Evolutionary conservation across 2,113 vertebrate species (phyloP).

Genomic region (Albula goreensis): DNA sequence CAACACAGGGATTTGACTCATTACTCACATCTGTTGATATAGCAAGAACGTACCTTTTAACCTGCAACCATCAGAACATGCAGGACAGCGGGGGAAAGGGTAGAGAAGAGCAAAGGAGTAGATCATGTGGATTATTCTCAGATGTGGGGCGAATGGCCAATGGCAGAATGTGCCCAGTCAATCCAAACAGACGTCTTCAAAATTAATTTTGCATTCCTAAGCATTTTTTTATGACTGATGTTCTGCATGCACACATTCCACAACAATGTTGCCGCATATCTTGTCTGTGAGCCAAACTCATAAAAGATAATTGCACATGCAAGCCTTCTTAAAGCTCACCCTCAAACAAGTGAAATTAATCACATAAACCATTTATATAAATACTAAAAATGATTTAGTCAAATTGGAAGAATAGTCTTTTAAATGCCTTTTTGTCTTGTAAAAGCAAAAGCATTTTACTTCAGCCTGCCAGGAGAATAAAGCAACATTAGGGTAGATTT

Average conservation of each 20-base stretch:
- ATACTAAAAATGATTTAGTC: slow-evolving; percentile 52
- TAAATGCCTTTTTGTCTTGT: slow-evolving; percentile 42
- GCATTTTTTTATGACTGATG: slow-evolving; percentile 33
- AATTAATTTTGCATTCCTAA: slow-evolving; percentile 19
- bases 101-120: not conserved
- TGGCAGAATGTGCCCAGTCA: not conserved
- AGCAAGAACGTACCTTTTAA: no score
- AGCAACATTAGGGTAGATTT: no score
- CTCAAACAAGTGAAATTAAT: slow-evolving; percentile 56
- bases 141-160: not conserved
- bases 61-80: no score
- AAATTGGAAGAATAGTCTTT: slow-evolving; percentile 51
- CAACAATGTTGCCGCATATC: slow-evolving; percentile 23
- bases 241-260: not conserved
- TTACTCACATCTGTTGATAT: no score
- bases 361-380: slow-evolving; percentile 40
- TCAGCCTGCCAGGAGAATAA: slow-evolving; percentile 49
- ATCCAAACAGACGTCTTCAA: not conserved
- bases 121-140: not conserved
- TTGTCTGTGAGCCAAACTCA: slow-evolving; percentile 30
- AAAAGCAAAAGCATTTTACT: slow-evolving; percentile 52
- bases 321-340: slow-evolving; percentile 35
- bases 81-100: no score
- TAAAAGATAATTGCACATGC: slow-evolving; percentile 46
- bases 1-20: no score